These are phyloP conservation scores for Parnassius mnemosyne DNA, from an alignment of 2,888 invertebrate genomes.

Conservation along the genomic window DNA sequence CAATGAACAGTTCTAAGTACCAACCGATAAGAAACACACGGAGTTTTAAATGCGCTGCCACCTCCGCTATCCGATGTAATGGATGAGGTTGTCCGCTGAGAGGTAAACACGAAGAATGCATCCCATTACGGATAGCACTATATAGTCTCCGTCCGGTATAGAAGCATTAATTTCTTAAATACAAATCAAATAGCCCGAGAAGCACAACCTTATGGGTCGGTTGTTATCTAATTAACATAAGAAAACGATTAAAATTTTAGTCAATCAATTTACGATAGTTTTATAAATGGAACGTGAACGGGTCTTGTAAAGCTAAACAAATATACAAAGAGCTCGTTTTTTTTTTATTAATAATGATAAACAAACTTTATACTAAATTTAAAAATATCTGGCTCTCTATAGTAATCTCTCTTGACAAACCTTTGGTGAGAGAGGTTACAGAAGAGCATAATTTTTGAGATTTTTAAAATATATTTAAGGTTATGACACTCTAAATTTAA, in stretches of 20 bases:
- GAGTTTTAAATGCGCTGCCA: conserved; percentile 8
- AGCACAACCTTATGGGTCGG: conserved; percentile 25
- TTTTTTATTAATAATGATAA: no score
- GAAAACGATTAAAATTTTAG: conserved; percentile 36
- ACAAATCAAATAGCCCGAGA: conserved; percentile 34
- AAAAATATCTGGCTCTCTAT: no score
- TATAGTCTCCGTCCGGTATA: conserved; percentile 31
- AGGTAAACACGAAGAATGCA: conserved; percentile 20
- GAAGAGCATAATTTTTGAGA: no score
- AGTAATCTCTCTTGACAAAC: no score
- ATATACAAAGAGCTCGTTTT: no score
- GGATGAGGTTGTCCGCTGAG: conserved; percentile 29
- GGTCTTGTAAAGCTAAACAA: no score
- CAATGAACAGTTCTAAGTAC: conserved; percentile 23
- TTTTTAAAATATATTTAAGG: no score
- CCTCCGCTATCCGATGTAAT: conserved; percentile 32
- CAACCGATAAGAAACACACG: conserved; percentile 11
- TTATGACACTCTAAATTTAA: no score
- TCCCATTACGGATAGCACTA: conserved; percentile 30
- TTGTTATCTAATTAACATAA: conserved; percentile 33
- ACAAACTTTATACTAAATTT: no score
- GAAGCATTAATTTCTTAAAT: conserved; percentile 31
- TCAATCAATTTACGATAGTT: conserved; percentile 19
- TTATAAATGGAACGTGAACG: conserved; percentile 6
- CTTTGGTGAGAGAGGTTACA: no score